Evolutionary conservation across 2,888 invertebrate genomes (phyloP), one percentile per base, ranked within the genome.

Genomic region (Acronicta aceris): DNA sequence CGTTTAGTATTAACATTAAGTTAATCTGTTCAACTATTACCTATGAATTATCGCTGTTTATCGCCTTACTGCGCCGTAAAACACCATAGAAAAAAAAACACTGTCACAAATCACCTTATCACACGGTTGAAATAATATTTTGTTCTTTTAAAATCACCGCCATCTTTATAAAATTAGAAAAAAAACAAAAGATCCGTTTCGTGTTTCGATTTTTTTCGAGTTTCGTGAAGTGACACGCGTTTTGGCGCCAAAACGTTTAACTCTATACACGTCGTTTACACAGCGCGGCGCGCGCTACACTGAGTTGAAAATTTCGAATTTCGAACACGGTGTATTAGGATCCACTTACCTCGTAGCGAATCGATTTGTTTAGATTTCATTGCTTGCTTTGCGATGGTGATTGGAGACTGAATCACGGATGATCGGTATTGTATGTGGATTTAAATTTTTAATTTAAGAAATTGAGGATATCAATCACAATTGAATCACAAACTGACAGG

Each of bases 201-300:
- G 65, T 65, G 60, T 70, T 79, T 81, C 76, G 72, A 76, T 49
- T 76, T 70, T 76, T 67, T 65, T 68, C 43, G 81, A 79, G 76
- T 80, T 71, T 82, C 85, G 84, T 63, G 81, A 82, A 82, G 80
- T 81, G 78, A 76, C 74, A 81, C 82, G 80, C 82, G 81, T 87
- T 89, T 88, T 82, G 81, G 84, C 89, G 89, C 83, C 83, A 86
- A 88, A 88, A 86, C 81, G 74, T 78, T 75, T 56, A 70, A 75
- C 78, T 60, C 52, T 1, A 0, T 38, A 78, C 46, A 74, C 92
- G 89, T 86, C 81, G 56, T 25, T 52, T 66, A 56, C 61, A 25
- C 48, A 59, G 76, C 88, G 85, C 89, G 73, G 78, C 82, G 78
- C 76, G 88, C 91, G 89, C 82, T 78, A 78, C 78, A 93, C 93